These are phyloP conservation scores for Sebastes iracundus DNA, from an alignment of 2,797 vertebrate genomes.

Conservation along the genomic window DNA sequence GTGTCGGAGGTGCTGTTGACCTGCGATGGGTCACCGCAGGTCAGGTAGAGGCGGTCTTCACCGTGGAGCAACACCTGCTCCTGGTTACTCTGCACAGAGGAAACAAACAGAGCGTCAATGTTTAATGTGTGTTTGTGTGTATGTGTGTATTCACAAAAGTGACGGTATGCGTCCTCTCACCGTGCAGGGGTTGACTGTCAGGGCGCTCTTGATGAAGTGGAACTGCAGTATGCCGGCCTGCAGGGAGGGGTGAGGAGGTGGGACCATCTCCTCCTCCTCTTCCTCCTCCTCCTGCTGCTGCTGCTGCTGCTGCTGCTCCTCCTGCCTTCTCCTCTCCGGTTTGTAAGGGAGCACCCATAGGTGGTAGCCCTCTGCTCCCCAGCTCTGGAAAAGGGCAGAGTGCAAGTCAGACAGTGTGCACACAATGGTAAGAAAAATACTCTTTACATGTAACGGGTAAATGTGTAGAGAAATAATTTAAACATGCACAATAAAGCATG, in stretches of 20 bases:
- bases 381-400: constrained; percentile 77
- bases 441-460: neutral
- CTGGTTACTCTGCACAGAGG: constrained; percentile 90
- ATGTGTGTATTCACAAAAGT: neutral
- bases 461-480: neutral
- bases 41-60: constrained; percentile 97
- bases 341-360: constrained; percentile 90
- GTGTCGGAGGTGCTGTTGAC: constrained; percentile 83
- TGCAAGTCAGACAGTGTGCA: neutral
- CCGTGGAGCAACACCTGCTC: constrained; percentile 98
- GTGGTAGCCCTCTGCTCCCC: constrained; percentile 98
- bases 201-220: constrained; percentile 98
- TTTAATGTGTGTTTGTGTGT: neutral
- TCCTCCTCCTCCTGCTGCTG: constrained; percentile 22
- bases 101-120: neutral
- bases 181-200: constrained; percentile 98
- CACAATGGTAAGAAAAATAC: neutral
- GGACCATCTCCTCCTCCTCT: constrained; percentile 62
- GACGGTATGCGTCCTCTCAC: constrained; percentile 75
- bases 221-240: constrained; percentile 93
- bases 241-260: constrained; percentile 62
- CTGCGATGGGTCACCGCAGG: constrained; percentile 93
- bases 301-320: constrained; percentile 28
- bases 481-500: neutral
- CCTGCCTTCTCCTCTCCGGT: constrained; percentile 69